phyloP scores from a whole-genome alignment of 2,888 invertebrate species.

The Eurois occulta region DNA sequence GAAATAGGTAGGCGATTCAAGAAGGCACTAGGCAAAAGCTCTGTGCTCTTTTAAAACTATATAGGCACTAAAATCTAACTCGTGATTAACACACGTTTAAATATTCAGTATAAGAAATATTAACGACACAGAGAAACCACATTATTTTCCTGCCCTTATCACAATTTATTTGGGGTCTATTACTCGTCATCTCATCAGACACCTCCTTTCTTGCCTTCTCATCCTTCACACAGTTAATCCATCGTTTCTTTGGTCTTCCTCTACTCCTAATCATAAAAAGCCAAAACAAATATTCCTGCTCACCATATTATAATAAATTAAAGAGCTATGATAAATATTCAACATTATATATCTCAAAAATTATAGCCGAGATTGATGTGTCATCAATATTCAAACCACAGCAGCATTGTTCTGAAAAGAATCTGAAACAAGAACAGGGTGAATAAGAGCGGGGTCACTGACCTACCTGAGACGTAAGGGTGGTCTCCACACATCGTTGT shows the following conservation, averaged over 20 bases:
- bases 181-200: not conserved
- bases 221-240: not conserved
- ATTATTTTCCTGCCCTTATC: not conserved
- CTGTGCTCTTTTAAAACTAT: no score
- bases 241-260: not conserved
- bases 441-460: conserved; percentile 75
- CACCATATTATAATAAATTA: conserved; percentile 1
- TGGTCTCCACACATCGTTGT: conserved; percentile 76
- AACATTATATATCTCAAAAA: conserved; percentile 5
- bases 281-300: not conserved
- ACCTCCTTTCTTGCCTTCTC: not conserved
- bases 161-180: not conserved
- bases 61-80: no score
- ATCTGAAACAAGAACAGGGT: conserved; percentile 66
- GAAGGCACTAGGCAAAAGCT: no score
- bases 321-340: conserved; percentile 6
- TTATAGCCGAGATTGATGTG: conserved; percentile 43
- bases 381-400: conserved; percentile 75
- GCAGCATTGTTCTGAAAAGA: conserved; percentile 60
- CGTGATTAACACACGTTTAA: no score
- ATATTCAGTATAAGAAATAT: no score
- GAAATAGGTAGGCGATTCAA: not conserved
- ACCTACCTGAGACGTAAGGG: conserved; percentile 79
- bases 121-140: not conserved
- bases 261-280: not conserved